Evolutionary conservation across 2,113 vertebrate genomes (phyloP), one percentile per base, ranked within the genome.

Genomic region (Pachycephala philippinensis): DNA sequence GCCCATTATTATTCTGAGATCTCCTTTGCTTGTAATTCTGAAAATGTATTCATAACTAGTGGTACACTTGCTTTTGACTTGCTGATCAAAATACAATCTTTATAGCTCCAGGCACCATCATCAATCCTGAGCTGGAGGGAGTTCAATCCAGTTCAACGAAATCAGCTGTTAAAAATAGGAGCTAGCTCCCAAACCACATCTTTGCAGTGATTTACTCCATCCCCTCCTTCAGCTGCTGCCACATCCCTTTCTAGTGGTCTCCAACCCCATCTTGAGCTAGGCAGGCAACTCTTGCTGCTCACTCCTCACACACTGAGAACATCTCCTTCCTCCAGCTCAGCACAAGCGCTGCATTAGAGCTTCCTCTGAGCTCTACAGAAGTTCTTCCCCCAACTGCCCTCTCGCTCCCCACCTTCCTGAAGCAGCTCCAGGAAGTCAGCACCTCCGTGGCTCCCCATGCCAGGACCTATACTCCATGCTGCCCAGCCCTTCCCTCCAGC

Each of bases 71-170:
- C 66, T 96, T 94, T 91, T 96, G 79, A 94, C 90, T 94, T 92
- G 76, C 88, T 96, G 96, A 96, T 97, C 95, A 97, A 96, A 96
- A 96, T 64, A 87, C 68, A 96, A 47, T 89, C 90, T 89, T 92
- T 82, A 87, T 93, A 87, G 89, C 95, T 96, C 45, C 45, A 95
- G 95, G 96, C 92, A 90, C 45, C 61, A 56, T 88, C 96, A 95
- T 68, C 94, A 96, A 84, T 92, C 89, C 72, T 70, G 56, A 78
- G 86, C 87, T 95, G 93, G 69, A 94, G 64, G 76, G 84, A 96
- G 72, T 95, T 91, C 94, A 97, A 90, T n/a, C 59, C 86, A 93
- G 90, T 83, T 92, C 89, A 93, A 87, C 47, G 19, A 93, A 95
- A 95, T 49, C 4, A 20, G 52, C 84, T 90, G 86, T 63, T 92